phyloP scores from a whole-genome alignment of 1,140 invertebrate species.

The Marisa cornuarietis region DNA sequence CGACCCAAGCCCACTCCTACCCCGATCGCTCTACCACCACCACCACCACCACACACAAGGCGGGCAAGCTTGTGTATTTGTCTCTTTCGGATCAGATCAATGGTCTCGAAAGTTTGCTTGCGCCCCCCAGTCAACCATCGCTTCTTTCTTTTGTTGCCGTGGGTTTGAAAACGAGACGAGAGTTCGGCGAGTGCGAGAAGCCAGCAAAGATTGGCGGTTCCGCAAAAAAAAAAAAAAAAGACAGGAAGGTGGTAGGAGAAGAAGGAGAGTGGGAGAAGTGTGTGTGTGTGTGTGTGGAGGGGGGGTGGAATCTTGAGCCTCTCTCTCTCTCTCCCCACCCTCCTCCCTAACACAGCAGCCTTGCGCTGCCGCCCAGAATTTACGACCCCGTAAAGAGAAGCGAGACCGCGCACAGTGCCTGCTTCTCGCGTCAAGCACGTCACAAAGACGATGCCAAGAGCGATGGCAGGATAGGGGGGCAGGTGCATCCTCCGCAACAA shows the following conservation, averaged over 20 bases:
- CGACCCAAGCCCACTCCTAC: too few relatives aligned
- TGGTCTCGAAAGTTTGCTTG: too few relatives aligned
- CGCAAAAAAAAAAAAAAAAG: not conserved
- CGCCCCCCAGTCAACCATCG: not conserved
- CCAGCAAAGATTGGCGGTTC: conserved; percentile 11
- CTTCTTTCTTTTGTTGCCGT: not conserved
- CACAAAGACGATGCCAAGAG: not conserved
- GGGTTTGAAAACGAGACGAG: not conserved
- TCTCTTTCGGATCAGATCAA: too few relatives aligned
- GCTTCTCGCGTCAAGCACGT: not conserved
- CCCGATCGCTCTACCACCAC: too few relatives aligned
- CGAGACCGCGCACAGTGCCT: conserved; percentile 2
- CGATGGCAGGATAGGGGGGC: not conserved
- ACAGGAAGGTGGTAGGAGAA: not conserved
- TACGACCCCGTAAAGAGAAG: conserved; percentile 11
- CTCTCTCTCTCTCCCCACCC: too few relatives aligned
- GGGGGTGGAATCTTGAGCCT: not conserved
- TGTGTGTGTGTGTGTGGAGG: too few relatives aligned
- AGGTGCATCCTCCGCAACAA: not conserved
- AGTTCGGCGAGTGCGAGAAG: not conserved
- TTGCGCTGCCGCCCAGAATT: not conserved
- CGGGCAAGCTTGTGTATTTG: too few relatives aligned
- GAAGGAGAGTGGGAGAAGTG: not conserved
- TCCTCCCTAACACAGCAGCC: too few relatives aligned
- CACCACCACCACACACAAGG: too few relatives aligned